Conservation (phyloP, 37 sponge, comb jelly and placozoan species). For the Cliona cf. orientalis region DNA sequence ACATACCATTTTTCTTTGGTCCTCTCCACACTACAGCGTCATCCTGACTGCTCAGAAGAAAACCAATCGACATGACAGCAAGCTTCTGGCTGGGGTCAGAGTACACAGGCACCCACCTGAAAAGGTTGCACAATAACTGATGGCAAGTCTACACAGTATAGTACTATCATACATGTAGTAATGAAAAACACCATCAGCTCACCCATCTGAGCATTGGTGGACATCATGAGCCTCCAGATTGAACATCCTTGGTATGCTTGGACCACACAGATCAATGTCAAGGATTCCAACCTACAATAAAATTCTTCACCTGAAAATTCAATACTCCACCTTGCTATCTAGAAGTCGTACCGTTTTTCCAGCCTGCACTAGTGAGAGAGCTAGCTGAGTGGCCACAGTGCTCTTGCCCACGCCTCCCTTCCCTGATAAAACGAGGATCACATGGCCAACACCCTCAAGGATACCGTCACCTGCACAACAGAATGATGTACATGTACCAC, state of each 20-base stretch:
- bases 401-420: slow-evolving; percentile 99
- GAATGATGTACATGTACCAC: neutral
- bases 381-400: slow-evolving; percentile 89
- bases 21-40: slow-evolving; percentile 93
- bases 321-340: neutral
- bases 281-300: slow-evolving; percentile 70
- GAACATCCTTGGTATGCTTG: slow-evolving; percentile 78
- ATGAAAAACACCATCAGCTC: too few relatives aligned
- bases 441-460: slow-evolving; percentile 59
- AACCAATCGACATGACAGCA: slow-evolving; percentile 86
- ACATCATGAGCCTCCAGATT: slow-evolving; percentile 58
- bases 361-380: slow-evolving; percentile 59
- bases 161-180: too few relatives aligned
- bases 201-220: slow-evolving; percentile 81
- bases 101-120: slow-evolving; percentile 87
- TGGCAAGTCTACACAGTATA: too few relatives aligned
- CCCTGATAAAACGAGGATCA: slow-evolving; percentile 91
- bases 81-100: slow-evolving; percentile 60
- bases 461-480: neutral
- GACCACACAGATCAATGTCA: slow-evolving; percentile 85
- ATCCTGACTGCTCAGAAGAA: slow-evolving; percentile 70
- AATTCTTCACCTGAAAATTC: neutral
- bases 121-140: too few relatives aligned
- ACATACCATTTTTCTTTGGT: slow-evolving; percentile 94
- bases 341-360: slow-evolving; percentile 41